A percentile compares a stretch with the other conserved stretches of the same genome.
These are phyloP conservation scores for Montifringilla adamsi DNA, from an alignment of 2,113 vertebrate species.

Conservation along the genomic window DNA sequence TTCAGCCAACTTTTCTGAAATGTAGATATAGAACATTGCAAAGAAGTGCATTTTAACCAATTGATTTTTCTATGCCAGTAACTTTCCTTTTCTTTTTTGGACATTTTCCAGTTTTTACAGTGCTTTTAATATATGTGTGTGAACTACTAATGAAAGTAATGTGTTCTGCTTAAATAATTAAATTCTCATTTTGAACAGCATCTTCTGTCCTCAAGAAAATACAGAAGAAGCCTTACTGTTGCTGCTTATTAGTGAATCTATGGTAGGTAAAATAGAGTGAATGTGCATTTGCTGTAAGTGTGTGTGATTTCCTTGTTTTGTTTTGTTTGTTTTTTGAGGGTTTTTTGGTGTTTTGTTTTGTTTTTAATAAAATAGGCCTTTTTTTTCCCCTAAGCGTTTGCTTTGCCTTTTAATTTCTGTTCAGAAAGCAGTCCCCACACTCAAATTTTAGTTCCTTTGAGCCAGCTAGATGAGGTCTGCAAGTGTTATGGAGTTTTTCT, in stretches of 20 bases:
- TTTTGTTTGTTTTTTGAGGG: neutral
- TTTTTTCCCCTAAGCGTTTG: neutral
- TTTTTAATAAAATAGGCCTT: neutral
- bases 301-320: neutral
- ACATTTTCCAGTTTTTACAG: neutral
- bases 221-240: constrained; percentile 96
- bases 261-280: constrained; percentile 80
- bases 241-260: constrained; percentile 97
- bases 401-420: neutral
- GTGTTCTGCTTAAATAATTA: constrained; percentile 34
- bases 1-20: neutral
- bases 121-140: neutral
- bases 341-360: no score
- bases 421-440: neutral
- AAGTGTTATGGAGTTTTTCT: neutral
- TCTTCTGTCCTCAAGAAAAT: constrained; percentile 99
- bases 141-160: neutral
- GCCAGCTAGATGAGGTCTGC: neutral
- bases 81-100: neutral
- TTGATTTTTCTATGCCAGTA: neutral
- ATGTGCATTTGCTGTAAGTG: neutral
- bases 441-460: neutral
- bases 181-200: constrained; percentile 76
- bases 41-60: neutral
- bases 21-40: neutral